Base-by-base conservation (phyloP, 1,140 invertebrate genomes). In the Zaprionus davidi region DNA sequence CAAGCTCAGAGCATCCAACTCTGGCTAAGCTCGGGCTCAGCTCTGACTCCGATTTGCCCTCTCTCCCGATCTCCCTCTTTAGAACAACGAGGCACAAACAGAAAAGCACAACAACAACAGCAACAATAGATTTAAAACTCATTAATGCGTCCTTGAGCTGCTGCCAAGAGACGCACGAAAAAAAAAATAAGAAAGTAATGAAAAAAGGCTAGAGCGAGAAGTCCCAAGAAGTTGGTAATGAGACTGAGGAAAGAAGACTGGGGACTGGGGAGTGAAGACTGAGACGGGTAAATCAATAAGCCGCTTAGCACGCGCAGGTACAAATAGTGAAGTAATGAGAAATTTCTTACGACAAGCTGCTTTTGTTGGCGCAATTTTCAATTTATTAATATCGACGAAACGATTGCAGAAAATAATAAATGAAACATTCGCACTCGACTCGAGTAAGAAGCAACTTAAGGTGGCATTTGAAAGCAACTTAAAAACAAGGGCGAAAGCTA, bases 81-180 rank as follows among this genome's bases (percentile, higher is more conserved):
- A 11, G 24, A 12, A 62, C n/a, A 28, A 26, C 34, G 46, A 60
- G 44, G 44, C 51, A 11, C 9, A 22, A 51, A 64, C 38, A 38
- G 34, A 13, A 22, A n/a, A 44, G 22, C 13, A 38, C 38, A 22
- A 55, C 3, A 28, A 24, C 4, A 28, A 38, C 36, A 31, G 46
- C 41, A 67, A 67, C 55, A 67, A 67, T 59, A 22, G 70, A 57
- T 73, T 60, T 65, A 26, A 76, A 76, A 76, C 70, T 72, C 70
- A 76, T 76, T 76, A 76, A 67, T 64, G 60, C 36, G 26, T 41
- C 12, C 28, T 56, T 69, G 34, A 55, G 65, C 6, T 36, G 44
- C 41, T 67, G 55, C 20, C 15, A 60, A 26, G 24, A 26, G 36
- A 46, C 24, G 41, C n/a, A 34, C 31, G 9, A 3, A 11, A 34